Base-by-base conservation (phyloP, 2,888 invertebrate genomes). In the Junonia oenone region DNA sequence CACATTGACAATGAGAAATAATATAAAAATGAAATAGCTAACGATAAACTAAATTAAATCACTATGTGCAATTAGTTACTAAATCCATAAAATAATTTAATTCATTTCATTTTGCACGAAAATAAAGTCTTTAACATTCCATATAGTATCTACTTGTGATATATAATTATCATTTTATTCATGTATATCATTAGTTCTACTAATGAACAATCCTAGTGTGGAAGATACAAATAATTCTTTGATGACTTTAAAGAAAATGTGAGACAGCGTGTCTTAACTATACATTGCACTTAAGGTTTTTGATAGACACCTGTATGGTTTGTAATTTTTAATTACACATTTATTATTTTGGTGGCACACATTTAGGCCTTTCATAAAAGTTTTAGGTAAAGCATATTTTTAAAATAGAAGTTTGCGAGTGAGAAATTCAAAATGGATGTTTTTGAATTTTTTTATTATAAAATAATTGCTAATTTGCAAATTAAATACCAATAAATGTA, bases 1-100 rank as follows among this genome's bases (percentile, higher is more conserved):
- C 78, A 84, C 82, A 80, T 68, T 61, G 63, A 72, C 27, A 26
- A 48, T 56, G 45, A 72, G 71, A 71, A 69, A 74, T 72, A 71
- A 77, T 73, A 71, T 76, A 75, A 72, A 73, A 72, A 75, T 72
- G 72, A 66, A 72, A 54, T 50, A 51, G 22, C 76, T 79, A 81
- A 81, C 67, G 72, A 75, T 72, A 72, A 75, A 77, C 79, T 78
- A 79, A 81, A 75, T 75, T 82, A 82, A 79, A 85, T 83, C 81
- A 84, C 82, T 85, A 83, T 77, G 76, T 74, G 75, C 75, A 77
- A 75, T 76, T 76, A 79, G 33, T 31, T 49, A 59, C 55, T 69
- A 72, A 78, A 77, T 72, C 68, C 68, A 73, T 76, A 76, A 72
- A 76, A 73, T 77, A 77, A 78, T 59, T 51, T 46, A 59, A 76